A percentile compares a stretch with the other conserved stretches of the same genome.
These are phyloP conservation scores for Akabosia matsudoensis DNA, from an alignment of 1,140 invertebrate species.

Conservation along the genomic window DNA sequence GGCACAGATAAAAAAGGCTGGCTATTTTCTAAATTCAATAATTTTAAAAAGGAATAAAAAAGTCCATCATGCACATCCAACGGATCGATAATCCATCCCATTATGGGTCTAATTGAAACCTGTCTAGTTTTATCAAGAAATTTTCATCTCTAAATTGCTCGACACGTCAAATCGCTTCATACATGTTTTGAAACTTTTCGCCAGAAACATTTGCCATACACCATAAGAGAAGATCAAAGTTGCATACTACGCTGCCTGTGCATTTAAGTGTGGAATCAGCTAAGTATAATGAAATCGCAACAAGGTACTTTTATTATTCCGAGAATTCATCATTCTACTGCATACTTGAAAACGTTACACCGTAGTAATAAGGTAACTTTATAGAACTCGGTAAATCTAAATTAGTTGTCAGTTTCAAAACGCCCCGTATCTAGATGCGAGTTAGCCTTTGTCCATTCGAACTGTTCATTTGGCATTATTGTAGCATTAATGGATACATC, in stretches of 20 bases:
- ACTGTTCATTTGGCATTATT: neutral
- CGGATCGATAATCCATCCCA: slow-evolving; percentile 46
- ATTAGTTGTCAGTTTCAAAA: slow-evolving; percentile 1
- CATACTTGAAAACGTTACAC: too few relatives aligned
- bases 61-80: too few relatives aligned
- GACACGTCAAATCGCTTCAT: neutral
- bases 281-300: too few relatives aligned
- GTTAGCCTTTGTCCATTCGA: neutral
- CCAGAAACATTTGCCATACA: too few relatives aligned
- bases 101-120: slow-evolving; percentile 45
- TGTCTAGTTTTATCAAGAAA: slow-evolving; percentile 38
- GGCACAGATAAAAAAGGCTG: neutral
- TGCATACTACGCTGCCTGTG: too few relatives aligned
- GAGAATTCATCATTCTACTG: too few relatives aligned
- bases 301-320: too few relatives aligned
- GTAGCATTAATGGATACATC: slow-evolving; percentile 11
- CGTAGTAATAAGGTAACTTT: too few relatives aligned
- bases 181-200: neutral
- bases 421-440: neutral
- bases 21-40: too few relatives aligned
- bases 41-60: too few relatives aligned
- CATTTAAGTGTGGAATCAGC: too few relatives aligned
- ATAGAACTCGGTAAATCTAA: neutral
- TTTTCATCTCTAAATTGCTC: slow-evolving; percentile 18
- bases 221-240: too few relatives aligned